phyloP scores from a whole-genome alignment of 1,140 invertebrate species.

The Notospermus geniculatus region DNA sequence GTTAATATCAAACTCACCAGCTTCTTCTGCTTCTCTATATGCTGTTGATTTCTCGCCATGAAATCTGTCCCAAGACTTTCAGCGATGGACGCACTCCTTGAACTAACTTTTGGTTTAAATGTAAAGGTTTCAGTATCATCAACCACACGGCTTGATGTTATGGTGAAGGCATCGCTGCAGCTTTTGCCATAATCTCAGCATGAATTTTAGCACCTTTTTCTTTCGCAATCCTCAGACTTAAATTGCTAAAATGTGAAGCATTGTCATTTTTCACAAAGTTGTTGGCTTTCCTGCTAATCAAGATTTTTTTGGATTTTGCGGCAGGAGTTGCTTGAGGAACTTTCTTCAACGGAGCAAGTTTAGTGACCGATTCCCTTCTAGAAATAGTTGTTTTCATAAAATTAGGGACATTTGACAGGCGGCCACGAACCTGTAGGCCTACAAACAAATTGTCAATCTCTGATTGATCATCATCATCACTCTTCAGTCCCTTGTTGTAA shows the following conservation, averaged over 20 bases:
- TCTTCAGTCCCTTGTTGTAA: neutral
- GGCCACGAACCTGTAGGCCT: neutral
- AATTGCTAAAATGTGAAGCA: too few relatives aligned
- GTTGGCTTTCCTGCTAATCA: too few relatives aligned
- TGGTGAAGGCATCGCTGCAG: neutral
- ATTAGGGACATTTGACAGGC: conserved; percentile 24
- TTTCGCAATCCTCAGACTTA: too few relatives aligned
- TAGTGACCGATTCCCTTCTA: conserved; percentile 4
- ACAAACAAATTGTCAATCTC: neutral
- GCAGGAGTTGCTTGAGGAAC: too few relatives aligned
- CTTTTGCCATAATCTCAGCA: conserved; percentile 3
- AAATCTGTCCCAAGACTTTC: conserved; percentile 48
- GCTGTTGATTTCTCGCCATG: conserved; percentile 49
- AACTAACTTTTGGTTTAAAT: conserved; percentile 46
- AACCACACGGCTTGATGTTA: neutral
- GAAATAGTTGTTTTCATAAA: conserved; percentile 28
- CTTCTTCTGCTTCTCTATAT: conserved; percentile 46
- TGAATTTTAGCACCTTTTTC: neutral
- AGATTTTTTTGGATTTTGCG: too few relatives aligned
- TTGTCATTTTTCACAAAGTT: too few relatives aligned
- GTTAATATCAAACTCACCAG: conserved; percentile 43
- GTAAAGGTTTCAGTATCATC: conserved; percentile 44
- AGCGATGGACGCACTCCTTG: conserved; percentile 42
- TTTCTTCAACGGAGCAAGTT: too few relatives aligned
- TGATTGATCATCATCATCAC: conserved; percentile 1